Evolutionary conservation across 2,888 invertebrate genomes (phyloP), one percentile per base, ranked within the genome.

Genomic region (Yponomeuta evonymella): DNA sequence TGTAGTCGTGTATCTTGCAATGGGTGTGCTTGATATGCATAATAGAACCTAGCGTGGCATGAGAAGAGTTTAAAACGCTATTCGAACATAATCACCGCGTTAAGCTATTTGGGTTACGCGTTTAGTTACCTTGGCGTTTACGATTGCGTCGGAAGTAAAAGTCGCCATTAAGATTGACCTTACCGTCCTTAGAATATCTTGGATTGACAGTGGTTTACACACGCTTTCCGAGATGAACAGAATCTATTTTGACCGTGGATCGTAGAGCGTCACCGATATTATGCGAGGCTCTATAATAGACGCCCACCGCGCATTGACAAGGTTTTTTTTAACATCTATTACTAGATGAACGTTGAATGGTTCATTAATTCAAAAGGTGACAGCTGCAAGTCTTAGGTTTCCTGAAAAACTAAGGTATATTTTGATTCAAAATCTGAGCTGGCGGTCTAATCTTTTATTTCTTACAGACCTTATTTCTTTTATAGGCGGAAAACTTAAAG

Each of bases 161-260:
- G 62, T 69, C 71, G 66, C 51, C 30, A 71, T 71, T 71, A 69
- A 72, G 69, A 33, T 58, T 70, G 71, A 68, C 72, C 72, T 81
- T 76, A 77, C 75, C 73, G 76, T 75, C 76, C 78, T 77, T 74
- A 77, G 78, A 81, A 81, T 79, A 81, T 77, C 79, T 78, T 73
- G 78, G 77, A 81, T 83, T 82, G 81, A 84, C 82, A 81, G 78
- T 74, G 76, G 75, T 76, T 80, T 72, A 71, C 71, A 68, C 70
- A 43, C 70, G 68, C 72, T 73, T 73, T 72, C 72, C 75, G 76
- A 78, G 67, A 51, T 68, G 71, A 72, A 65, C 58, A 68, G 67
- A 71, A 78, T 82, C 83, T 85, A 84, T 85, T 86, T 85, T 82
- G 78, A 83, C 78, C 78, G 75, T 77, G 76, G 75, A 78, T 75